Evolutionary conservation across 2,888 invertebrate species (phyloP).

Genomic region (Tethea ocularis): DNA sequence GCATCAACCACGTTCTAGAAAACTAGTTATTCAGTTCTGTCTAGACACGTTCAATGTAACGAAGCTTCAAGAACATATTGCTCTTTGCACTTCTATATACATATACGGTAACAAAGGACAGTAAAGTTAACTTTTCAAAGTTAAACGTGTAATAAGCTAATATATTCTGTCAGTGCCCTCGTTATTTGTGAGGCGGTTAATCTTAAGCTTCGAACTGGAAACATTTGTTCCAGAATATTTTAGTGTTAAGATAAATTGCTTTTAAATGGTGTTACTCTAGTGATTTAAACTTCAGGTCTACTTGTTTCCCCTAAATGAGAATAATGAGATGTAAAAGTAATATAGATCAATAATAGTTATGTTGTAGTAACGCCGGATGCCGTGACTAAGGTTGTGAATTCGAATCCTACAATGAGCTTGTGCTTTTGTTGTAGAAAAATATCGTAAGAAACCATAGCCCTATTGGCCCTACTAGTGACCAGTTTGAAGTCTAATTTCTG

Average conservation of each 20-base stretch:
- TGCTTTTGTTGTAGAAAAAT: too few relatives aligned
- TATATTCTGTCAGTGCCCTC: conserved; percentile 1
- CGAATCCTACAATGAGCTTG: too few relatives aligned
- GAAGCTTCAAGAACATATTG: conserved; percentile 12
- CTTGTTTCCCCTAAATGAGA: not conserved
- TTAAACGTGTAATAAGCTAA: conserved; percentile 4
- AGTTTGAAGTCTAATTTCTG: too few relatives aligned
- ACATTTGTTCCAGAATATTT: conserved; percentile 5
- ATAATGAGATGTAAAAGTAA: not conserved
- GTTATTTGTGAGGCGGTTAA: conserved; percentile 5
- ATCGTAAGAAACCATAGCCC: too few relatives aligned
- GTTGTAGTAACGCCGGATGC: too few relatives aligned
- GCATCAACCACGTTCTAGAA: conserved; percentile 15
- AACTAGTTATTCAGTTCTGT: conserved; percentile 14
- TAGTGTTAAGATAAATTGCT: conserved; percentile 1
- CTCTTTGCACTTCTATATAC: conserved; percentile 9
- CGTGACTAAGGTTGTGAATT: too few relatives aligned
- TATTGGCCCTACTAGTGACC: too few relatives aligned
- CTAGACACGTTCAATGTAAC: conserved; percentile 12
- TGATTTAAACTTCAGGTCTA: not conserved
- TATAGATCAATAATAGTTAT: too few relatives aligned
- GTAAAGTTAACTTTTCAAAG: conserved; percentile 7
- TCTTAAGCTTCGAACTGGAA: not conserved
- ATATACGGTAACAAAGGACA: conserved; percentile 12
- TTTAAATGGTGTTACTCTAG: conserved; percentile 1